Percentiles rank a stretch among this genome's conserved stretches.
These are phyloP conservation scores for Trachops cirrhosus DNA, from an alignment of 2,797 vertebrate species.

Conservation along the genomic window DNA sequence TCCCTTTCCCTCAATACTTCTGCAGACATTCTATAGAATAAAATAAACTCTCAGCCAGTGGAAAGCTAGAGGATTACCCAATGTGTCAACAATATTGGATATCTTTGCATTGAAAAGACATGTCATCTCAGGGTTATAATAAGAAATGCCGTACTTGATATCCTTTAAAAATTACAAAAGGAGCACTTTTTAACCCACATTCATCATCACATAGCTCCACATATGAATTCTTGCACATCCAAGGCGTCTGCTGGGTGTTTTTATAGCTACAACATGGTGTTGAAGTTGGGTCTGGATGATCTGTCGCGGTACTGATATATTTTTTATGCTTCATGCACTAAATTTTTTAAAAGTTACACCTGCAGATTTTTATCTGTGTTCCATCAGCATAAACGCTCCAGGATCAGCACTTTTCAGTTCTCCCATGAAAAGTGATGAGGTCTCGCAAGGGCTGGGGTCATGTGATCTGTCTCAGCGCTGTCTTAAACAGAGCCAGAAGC, in stretches of 20 bases:
- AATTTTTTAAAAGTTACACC: slow-evolving; percentile 84
- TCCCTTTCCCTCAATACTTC: background rate
- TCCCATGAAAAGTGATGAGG: slow-evolving; percentile 89
- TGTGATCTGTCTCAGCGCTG: slow-evolving; percentile 83
- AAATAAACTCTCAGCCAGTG: background rate
- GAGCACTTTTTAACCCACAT: background rate
- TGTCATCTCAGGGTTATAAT: background rate
- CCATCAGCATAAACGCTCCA: slow-evolving; percentile 83
- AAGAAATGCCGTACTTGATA: background rate
- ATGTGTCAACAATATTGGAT: background rate
- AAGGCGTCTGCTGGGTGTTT: slow-evolving; percentile 46
- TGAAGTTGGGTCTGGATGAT: slow-evolving; percentile 59
- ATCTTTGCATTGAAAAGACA: background rate
- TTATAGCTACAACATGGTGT: slow-evolving; percentile 59
- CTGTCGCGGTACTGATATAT: slow-evolving; percentile 67
- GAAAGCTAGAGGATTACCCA: background rate
- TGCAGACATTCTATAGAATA: background rate
- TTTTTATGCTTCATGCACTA: slow-evolving; percentile 83
- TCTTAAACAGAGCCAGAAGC: slow-evolving; percentile 81
- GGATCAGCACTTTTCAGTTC: slow-evolving; percentile 85
- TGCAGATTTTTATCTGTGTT: slow-evolving; percentile 90
- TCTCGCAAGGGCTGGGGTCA: slow-evolving; percentile 83
- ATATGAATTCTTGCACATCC: background rate
- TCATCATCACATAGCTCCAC: background rate
- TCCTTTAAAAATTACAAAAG: slow-evolving; percentile 4